Evolutionary conservation across 2,888 invertebrate species (phyloP), one percentile per base, ranked within the genome.

Genomic region (Lasioglossum malachurum): DNA sequence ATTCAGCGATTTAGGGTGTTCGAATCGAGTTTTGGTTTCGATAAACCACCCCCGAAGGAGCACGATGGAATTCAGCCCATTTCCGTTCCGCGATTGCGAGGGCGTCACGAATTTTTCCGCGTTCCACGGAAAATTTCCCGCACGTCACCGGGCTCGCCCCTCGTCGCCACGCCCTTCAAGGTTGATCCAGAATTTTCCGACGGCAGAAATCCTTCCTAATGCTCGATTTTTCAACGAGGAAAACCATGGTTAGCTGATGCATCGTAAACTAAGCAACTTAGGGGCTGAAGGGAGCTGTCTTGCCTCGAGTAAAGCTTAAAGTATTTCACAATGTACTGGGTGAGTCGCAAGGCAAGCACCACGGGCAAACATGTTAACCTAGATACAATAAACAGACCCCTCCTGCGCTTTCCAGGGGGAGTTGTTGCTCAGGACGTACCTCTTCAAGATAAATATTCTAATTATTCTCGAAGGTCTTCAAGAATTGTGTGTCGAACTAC

Each of bases 211-310:
- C 64, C 31, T 72, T 64, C 31, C 19, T 35, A 44, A 60, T 74
- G 35, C 44, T 77, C 80, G 78, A 80, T 67, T 78, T 80, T 80
- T 78, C 78, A 44, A 7, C 78, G 8, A 19, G n/a, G 44, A 38
- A 78, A 72, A 71, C 53, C 76, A 41, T 53, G 80, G 76, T 64
- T 78, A 78, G 46, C 35, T 57, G 71, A 81, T 44, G 71, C 38
- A 38, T 75, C 57, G 78, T 78, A 72, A 78, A 78, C 71, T 38
- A 38, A 71, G 27, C 10, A 72, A 72, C 69, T 81, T 81, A 78
- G 16, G 27, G 16, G 5, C 19, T 27, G 38, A 41, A 12, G 41
- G 41, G 19, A 31, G 46, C 16, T 64, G 73, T 44, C 35, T 60
- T 60, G 41, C n/a, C 60, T 60, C 60, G 60, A 60, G 31, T 60